Evolutionary conservation across 1,140 invertebrate species (phyloP), one percentile per base, ranked within the genome.

Genomic region (Fopius arisanus): DNA sequence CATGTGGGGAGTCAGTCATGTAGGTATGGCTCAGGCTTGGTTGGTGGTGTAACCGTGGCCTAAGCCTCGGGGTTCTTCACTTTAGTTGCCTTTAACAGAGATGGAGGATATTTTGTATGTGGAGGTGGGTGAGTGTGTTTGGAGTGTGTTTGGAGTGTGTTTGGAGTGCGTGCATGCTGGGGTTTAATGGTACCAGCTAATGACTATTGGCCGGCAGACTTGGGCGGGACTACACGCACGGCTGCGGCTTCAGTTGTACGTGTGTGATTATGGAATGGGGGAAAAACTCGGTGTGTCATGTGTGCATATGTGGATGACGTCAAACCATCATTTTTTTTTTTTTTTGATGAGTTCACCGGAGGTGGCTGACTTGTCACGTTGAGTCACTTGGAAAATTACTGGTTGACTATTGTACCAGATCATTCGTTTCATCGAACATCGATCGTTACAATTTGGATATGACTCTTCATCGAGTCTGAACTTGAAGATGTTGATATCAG

Each of bases 121-220:
- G 1, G 23, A 26, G 54, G 54, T 59, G 19, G 9, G 12, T 59
- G 54, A 26, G 10, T 59, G 54, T 26, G 54, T n/a, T 59, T 59
- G 54, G 54, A 75, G 74, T 79, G 75, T 76, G 78, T 78, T n/a
- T n/a, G n/a, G 54, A 26, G 10, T 59, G 54, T 26, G 54, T n/a
- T 59, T 59, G 54, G 54, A 75, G 74, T 79, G 75, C 77, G 78
- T 78, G 66, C 79, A 77, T 83, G 79, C 79, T 73, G 78, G 80
- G 82, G 80, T 87, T 87, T 87, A 88, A 88, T 88, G 86, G 87
- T 83, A 84, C 84, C 85, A 83, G 84, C 83, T 87, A 88, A 88
- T 88, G 87, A 88, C 87, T 87, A 88, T 88, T 88, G 87, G 87
- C 82, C 86, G 79, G 78, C 83, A 80, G 84, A 84, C 83, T 77